Percentiles rank a stretch among this genome's conserved stretches.
These are phyloP conservation scores for Cyanocitta stelleri DNA, from an alignment of 2,113 vertebrate genomes.

Conservation along the genomic window DNA sequence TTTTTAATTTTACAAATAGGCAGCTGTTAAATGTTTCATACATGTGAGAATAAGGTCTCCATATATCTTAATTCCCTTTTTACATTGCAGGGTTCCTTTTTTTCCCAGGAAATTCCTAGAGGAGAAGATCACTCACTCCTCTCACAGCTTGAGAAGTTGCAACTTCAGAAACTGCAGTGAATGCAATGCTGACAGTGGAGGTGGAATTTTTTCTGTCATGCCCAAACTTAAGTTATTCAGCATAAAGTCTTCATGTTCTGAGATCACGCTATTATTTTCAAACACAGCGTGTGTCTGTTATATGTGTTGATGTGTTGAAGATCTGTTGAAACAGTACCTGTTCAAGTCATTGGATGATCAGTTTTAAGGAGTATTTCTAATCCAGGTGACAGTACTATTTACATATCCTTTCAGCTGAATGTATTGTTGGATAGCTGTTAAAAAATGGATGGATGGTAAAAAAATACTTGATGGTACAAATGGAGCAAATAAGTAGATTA, in stretches of 20 bases:
- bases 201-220: neutral
- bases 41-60: neutral
- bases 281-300: neutral
- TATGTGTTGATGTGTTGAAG: neutral
- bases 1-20: neutral
- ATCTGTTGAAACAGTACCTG: neutral
- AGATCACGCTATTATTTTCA: neutral
- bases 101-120: neutral
- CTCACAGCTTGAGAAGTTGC: neutral
- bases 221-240: neutral
- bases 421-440: neutral
- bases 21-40: neutral
- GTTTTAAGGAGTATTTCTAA: neutral
- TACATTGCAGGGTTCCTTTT: neutral
- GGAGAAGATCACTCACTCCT: neutral
- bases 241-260: neutral
- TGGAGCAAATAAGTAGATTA: neutral
- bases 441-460: neutral
- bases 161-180: neutral
- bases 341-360: neutral
- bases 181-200: neutral
- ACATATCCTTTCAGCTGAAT: neutral
- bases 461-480: neutral
- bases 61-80: neutral
- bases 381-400: neutral